Conservation (phyloP, 1,140 invertebrate species). For the Psix sp. region DNA sequence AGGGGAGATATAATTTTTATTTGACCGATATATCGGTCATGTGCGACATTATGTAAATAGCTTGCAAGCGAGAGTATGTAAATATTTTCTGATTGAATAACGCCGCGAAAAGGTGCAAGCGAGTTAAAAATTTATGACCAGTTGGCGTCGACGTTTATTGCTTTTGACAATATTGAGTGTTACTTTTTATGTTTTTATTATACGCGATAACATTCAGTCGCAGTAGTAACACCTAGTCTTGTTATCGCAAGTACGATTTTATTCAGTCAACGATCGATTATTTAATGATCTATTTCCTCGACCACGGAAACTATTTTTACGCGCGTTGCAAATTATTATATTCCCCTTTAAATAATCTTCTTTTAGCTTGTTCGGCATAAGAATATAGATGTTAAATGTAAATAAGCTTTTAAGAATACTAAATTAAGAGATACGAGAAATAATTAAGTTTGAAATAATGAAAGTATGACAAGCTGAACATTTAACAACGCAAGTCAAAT, state of each 20-base stretch:
- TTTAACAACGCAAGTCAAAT: no score
- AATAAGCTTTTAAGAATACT: no score
- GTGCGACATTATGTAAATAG: slow-evolving; percentile 33
- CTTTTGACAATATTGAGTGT: slow-evolving; percentile 49
- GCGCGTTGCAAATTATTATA: not conserved
- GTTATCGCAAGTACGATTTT: not conserved
- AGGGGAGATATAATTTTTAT: slow-evolving; percentile 17
- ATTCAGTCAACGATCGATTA: not conserved
- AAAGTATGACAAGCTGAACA: no score
- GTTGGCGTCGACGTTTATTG: slow-evolving; percentile 46
- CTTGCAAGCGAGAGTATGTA: slow-evolving; percentile 32
- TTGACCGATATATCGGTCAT: slow-evolving; percentile 16
- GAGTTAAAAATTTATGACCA: slow-evolving; percentile 46
- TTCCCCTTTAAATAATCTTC: no score
- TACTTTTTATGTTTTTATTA: slow-evolving; percentile 45
- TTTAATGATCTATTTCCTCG: not conserved
- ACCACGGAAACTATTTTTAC: not conserved
- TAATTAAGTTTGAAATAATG: no score
- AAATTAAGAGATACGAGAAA: no score
- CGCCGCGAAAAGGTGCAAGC: slow-evolving; percentile 23
- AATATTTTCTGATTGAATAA: slow-evolving; percentile 54
- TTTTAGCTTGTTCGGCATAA: no score
- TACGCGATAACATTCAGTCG: slow-evolving; percentile 18
- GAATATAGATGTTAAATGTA: no score
- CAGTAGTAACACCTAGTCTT: not conserved